Evolutionary conservation across 2,797 vertebrate genomes (phyloP).

Genomic region (Siniperca obscura): DNA sequence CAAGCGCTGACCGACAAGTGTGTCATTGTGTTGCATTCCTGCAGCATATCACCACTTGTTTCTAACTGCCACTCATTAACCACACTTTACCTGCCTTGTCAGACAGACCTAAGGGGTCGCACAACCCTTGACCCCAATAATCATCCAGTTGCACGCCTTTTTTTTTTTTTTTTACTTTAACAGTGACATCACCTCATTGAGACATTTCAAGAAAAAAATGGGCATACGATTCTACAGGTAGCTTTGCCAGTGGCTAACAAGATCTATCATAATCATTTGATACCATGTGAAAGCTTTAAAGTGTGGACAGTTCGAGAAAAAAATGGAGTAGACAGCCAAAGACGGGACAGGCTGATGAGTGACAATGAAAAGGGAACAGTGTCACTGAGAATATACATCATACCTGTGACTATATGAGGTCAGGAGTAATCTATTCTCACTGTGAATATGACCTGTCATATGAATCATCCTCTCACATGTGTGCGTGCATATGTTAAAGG

Average conservation of each 20-base stretch:
- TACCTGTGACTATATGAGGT: conserved; percentile 37
- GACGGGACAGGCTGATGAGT: conserved; percentile 18
- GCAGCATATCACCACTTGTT: conserved; percentile 61
- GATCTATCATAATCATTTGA: conserved; percentile 25
- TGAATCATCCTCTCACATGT: conserved; percentile 44
- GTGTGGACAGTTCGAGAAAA: background rate
- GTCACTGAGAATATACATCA: conserved; percentile 25
- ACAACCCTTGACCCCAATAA: conserved; percentile 63
- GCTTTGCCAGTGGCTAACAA: background rate
- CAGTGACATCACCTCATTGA: conserved; percentile 30
- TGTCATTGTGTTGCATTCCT: conserved; percentile 61
- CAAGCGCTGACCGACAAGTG: background rate
- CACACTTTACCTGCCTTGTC: conserved; percentile 52
- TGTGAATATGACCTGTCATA: conserved; percentile 36
- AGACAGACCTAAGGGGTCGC: conserved; percentile 59
- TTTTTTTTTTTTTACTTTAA: conserved; percentile 24
- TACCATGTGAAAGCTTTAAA: conserved; percentile 36
- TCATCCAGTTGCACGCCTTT: conserved; percentile 30
- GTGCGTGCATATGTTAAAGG: conserved; percentile 34
- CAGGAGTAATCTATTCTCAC: conserved; percentile 40
- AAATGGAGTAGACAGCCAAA: background rate
- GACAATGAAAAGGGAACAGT: conserved; percentile 35
- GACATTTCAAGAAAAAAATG: conserved; percentile 7
- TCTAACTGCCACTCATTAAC: conserved; percentile 67
- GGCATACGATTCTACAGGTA: background rate